phyloP scores from a whole-genome alignment of 2,888 invertebrate species.

The Scotopteryx bipunctaria region DNA sequence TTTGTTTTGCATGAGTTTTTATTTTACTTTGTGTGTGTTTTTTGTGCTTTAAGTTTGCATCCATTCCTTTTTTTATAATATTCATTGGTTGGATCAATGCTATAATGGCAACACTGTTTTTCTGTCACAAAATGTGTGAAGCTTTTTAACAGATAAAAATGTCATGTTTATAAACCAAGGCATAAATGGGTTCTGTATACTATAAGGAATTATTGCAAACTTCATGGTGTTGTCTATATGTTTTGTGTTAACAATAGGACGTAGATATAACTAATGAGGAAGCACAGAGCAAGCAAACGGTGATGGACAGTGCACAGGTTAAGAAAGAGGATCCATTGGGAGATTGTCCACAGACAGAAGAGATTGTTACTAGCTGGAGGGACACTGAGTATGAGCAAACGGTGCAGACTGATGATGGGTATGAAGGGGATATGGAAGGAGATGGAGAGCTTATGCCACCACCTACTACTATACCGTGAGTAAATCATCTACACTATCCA shows the following conservation, averaged over 20 bases:
- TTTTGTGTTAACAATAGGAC: constrained; percentile 68
- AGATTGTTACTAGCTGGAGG: constrained; percentile 41
- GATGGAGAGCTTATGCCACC: constrained; percentile 94
- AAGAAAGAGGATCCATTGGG: constrained; percentile 46
- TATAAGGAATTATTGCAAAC: constrained; percentile 18
- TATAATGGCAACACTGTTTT: too few species aligned
- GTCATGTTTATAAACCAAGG: too few species aligned
- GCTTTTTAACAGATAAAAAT: too few species aligned
- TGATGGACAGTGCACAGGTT: constrained; percentile 37
- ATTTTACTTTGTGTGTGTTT: too few species aligned
- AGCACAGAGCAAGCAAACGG: constrained; percentile 44
- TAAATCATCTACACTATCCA: too few species aligned
- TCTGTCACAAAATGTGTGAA: too few species aligned
- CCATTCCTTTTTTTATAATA: too few species aligned
- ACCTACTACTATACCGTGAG: constrained; percentile 85
- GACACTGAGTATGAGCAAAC: constrained; percentile 48
- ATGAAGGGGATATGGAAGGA: constrained; percentile 83
- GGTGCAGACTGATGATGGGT: constrained; percentile 85
- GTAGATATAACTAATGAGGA: constrained; percentile 57
- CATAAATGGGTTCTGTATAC: too few species aligned
- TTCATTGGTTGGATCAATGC: too few species aligned
- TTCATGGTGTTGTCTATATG: constrained; percentile 36
- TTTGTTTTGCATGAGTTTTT: too few species aligned
- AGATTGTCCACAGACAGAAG: constrained; percentile 67
- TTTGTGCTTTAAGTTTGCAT: too few species aligned